Evolutionary conservation across 2,888 invertebrate genomes (phyloP), one percentile per base, ranked within the genome.

Genomic region (Zygaena filipendulae): DNA sequence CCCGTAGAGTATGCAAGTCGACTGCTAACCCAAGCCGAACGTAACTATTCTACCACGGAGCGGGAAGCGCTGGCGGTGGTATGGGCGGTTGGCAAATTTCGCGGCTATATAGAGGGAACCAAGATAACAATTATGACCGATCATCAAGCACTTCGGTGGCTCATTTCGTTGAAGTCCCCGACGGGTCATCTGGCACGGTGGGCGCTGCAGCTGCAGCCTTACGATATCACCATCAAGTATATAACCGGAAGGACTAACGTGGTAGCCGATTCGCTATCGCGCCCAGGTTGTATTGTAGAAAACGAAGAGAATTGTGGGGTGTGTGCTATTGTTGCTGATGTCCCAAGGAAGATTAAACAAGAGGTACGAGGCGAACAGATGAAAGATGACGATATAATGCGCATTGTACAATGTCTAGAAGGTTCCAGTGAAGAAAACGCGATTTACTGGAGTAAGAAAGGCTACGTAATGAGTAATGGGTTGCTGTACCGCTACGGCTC

Each of bases 1-100:
- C 30, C 30, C 18, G 30, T 43, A 2, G 41, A 45, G 11, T 47
- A 39, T 13, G 44, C 48, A 1, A 49, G 49, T 22, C 34, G 45
- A 0, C 27, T 49, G 0, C 20, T 50, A 3, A 39, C 32, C 0
- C 3, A 33, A 1, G 38, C 49, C 0, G 64, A 75, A 38, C 24
- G 36, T 1, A 63, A 59, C 9, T 70, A 71, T 23, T 40, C 52
- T 0, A 59, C 60, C 0, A 62, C 58, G 0, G 64, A 72, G 27
- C 43, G 55, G 21, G 70, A 72, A 29, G 40, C 41, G 2, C 18
- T 39, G 1, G 40, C 40, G 0, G 39, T 40, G 0, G 40, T 44
- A 0, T 44, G 39, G 39, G 39, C 36, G 1, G 30, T 40, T 3
- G 14, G 20, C 1, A 33, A 31, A 11, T 38, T 40, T 11, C 28